Base-by-base conservation (phyloP, 2,113 vertebrate species). In the Lates calcarifer region DNA sequence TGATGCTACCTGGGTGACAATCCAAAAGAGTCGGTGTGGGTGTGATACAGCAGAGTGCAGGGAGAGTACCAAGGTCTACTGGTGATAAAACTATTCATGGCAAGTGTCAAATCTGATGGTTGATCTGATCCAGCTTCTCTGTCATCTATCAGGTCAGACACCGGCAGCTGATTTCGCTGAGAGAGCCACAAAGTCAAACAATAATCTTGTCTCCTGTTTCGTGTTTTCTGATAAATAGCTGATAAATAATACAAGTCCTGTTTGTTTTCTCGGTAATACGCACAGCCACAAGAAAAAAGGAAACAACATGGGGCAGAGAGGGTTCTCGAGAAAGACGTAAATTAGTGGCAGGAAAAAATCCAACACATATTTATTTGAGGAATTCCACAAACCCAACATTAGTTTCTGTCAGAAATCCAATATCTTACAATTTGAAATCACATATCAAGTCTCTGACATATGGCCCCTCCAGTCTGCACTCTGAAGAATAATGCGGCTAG, bases 391-490 rank as follows among this genome's bases (percentile, higher is more conserved):
- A 81, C 45, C 56, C 63, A 43, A 47, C 74, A 84, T 85, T 79
- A 79, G 57, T 67, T 86, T 87, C 28, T 79, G 26, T 74, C 56
- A 68, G 63, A 85, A 80, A 90, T 81, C 69, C 77, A 86, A 83
- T 85, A 83, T 79, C 56, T 53, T 88, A 77, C 49, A 43, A 66
- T 85, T 85, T 85, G 14, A 82, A 93, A 86, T 83, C 68, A 68
- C 75, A 85, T 61, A 67, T 89, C 76, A 84, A 82, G 60, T 78
- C 28, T 67, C 57, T 74, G 84, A 82, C 79, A 78, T 61, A 55
- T 70, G 55, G 24, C 67, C 62, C 78, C 37, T 88, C 37, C 61
- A 53, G 73, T 62, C 62, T 77, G 70, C 73, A 72, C 64, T 76
- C 33, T 85, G 67, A 83, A 73, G 39, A 79, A 80, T 74, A 79